Evolutionary conservation across 1,140 invertebrate genomes (phyloP), one percentile per base, ranked within the genome.

Genomic region (Penaeus indicus): DNA sequence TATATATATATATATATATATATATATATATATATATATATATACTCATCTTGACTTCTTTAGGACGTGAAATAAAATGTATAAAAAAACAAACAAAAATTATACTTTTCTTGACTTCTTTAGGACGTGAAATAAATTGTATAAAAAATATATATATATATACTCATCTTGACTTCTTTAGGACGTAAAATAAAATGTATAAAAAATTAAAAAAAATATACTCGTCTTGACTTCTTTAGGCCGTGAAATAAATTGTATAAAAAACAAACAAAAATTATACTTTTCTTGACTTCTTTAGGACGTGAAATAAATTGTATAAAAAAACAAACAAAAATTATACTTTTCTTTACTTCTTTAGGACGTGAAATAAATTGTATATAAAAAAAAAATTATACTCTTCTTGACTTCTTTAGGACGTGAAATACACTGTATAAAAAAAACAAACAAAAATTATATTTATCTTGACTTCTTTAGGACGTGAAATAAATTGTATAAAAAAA

Each of bases 1-100:
- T 81, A 81, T 81, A 81, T 81, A 81, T 81, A 81, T 81, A 81
- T 81, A 81, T 81, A 81, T 81, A 81, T 81, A 81, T 81, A 81
- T 81, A 60, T 54, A 81, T 54, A 81, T 60, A 81, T 60, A 60
- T 54, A 81, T 81, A 81, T 60, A 85, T 85, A 54, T 60, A 42
- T 80, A 54, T 80, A 80, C 22, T 25, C 3, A 22, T 47, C 19
- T 42, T 25, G 21, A 3, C 8, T 21, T 2, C 7, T 42, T 42
- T 42, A 42, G 38, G 7, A 42, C 4, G 38, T 0, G 38, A 8
- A 42, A 42, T 32, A 42, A 42, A 42, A 1, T 7, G 7, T 3
- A 19, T 69, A 19, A 21, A 77, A 19, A 79, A 42, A 42, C 5
- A 1, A 8, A 32, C 32, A 18, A 38, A 5, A 21, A 18, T 42